phyloP scores from a whole-genome alignment of 23 tunicate species.

The Oikopleura albicans region DNA sequence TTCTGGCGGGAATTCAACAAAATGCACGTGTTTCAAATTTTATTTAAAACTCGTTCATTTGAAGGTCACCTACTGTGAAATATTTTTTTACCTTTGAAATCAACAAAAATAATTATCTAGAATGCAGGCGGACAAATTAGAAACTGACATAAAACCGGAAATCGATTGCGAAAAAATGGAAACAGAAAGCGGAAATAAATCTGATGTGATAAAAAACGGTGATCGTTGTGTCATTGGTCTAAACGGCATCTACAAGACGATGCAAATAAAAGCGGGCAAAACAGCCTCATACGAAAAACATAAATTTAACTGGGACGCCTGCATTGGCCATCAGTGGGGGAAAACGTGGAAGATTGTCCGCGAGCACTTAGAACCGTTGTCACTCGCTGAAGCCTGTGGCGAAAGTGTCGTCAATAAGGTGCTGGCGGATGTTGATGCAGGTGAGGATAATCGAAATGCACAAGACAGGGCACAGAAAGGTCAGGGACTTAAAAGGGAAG shows the following conservation, averaged over 20 bases:
- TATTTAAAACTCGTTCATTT: no score
- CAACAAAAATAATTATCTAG: no score
- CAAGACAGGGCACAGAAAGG: neutral
- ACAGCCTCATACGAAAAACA: neutral
- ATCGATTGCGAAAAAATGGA: no score
- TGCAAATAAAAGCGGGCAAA: neutral
- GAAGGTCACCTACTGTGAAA: no score
- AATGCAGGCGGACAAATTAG: no score
- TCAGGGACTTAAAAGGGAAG: neutral
- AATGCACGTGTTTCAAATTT: no score
- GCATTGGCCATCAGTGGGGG: neutral
- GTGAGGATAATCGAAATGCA: slow-evolving; percentile 8
- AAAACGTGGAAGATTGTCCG: neutral
- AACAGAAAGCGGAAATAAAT: no score
- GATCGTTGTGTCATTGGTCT: neutral
- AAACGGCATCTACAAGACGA: neutral
- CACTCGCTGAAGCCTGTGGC: neutral
- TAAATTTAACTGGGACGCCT: neutral
- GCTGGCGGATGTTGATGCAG: neutral
- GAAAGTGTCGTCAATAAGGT: neutral
- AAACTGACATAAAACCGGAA: no score
- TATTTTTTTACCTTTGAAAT: no score
- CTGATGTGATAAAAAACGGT: neutral
- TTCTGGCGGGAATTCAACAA: no score
- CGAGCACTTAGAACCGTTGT: neutral